phyloP scores from a whole-genome alignment of 1,140 invertebrate species.

The Zaprionus camerounensis region DNA sequence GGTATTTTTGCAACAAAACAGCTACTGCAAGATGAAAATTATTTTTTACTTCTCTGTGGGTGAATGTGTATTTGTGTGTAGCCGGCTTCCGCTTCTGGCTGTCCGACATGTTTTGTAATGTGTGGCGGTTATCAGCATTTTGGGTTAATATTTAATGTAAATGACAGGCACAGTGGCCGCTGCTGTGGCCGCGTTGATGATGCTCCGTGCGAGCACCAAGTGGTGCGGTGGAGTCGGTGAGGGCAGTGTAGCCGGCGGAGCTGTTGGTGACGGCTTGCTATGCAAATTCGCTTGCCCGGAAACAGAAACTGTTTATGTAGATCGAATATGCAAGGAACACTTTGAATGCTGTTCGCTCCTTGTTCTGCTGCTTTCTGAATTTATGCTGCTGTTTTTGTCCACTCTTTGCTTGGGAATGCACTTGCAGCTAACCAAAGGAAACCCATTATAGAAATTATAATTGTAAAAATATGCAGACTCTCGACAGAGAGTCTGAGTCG shows the following conservation, averaged over 20 bases:
- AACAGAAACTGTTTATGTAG: slow-evolving; percentile 75
- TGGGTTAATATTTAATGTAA: slow-evolving; percentile 81
- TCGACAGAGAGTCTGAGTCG: slow-evolving; percentile 13
- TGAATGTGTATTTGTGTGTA: neutral
- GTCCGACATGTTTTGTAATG: slow-evolving; percentile 56
- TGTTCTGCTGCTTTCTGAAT: slow-evolving; percentile 32
- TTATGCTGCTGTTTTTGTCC: slow-evolving; percentile 66
- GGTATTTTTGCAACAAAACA: slow-evolving; percentile 41
- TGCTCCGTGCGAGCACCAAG: slow-evolving; percentile 26
- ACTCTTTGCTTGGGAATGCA: slow-evolving; percentile 39
- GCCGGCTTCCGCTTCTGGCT: slow-evolving; percentile 36
- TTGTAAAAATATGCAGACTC: slow-evolving; percentile 66
- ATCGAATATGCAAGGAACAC: slow-evolving; percentile 70
- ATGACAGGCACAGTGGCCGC: slow-evolving; percentile 52
- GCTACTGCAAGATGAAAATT: slow-evolving; percentile 54
- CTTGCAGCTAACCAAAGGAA: slow-evolving; percentile 30
- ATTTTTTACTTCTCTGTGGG: slow-evolving; percentile 52
- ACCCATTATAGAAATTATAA: slow-evolving; percentile 66
- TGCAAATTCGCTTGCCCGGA: slow-evolving; percentile 64
- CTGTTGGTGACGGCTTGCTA: slow-evolving; percentile 36
- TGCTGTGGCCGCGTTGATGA: slow-evolving; percentile 61
- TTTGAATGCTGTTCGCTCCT: slow-evolving; percentile 47
- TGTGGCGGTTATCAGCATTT: slow-evolving; percentile 75
- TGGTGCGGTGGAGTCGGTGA: slow-evolving; percentile 11
- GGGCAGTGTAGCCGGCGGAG: neutral